Percentiles rank a stretch among this genome's conserved stretches.
These are phyloP conservation scores for Ectemnius cavifrons DNA, from an alignment of 2,888 invertebrate species.

Conservation along the genomic window DNA sequence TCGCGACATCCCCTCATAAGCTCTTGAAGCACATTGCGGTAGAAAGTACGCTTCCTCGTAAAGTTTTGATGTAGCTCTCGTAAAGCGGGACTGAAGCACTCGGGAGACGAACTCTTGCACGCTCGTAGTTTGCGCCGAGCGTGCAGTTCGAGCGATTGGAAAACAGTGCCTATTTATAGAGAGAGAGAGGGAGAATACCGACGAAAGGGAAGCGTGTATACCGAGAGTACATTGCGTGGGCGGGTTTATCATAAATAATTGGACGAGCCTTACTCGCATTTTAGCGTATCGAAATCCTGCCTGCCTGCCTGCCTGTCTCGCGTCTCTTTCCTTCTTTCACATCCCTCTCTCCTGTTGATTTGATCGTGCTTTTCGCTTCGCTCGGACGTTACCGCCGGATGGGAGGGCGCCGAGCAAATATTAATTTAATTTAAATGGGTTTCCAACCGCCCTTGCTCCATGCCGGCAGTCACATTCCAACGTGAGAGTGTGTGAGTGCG, in stretches of 20 bases:
- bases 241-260: conserved; percentile 76
- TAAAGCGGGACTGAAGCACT: no score
- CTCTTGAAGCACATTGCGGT: no score
- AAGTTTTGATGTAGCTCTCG: no score
- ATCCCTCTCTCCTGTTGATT: not conserved
- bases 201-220: conserved; percentile 17
- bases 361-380: conserved; percentile 23
- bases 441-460: conserved; percentile 45
- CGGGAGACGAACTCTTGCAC: no score
- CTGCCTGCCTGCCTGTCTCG: not conserved
- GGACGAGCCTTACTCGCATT: conserved; percentile 67
- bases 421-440: conserved; percentile 76
- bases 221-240: conserved; percentile 51
- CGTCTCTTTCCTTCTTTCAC: conserved; percentile 8
- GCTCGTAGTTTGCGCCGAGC: no score
- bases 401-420: conserved; percentile 68
- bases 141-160: not conserved
- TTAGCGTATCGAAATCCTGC: conserved; percentile 60
- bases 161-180: not conserved
- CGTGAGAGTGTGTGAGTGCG: not conserved
- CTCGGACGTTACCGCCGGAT: conserved; percentile 10
- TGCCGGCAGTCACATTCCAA: conserved; percentile 22
- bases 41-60: not conserved
- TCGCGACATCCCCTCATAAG: no score
- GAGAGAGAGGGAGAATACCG: not conserved